Evolutionary conservation across 2,888 invertebrate species (phyloP).

Genomic region (Dryobotodes eremita): DNA sequence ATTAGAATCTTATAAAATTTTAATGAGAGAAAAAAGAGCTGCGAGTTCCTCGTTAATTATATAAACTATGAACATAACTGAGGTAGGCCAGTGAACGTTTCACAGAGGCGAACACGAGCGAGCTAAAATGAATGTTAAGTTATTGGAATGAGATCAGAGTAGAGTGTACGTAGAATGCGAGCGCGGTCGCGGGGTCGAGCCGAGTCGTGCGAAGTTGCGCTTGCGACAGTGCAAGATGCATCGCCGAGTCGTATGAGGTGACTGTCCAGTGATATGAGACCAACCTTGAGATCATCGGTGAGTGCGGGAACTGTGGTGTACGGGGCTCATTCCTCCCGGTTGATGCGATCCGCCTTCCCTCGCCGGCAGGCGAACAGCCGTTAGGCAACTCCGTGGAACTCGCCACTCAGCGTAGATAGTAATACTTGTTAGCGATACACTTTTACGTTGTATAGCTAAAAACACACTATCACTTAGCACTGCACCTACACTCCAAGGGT

Average conservation of each 20-base stretch:
- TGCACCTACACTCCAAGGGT: conserved; percentile 85
- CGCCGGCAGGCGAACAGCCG: conserved; percentile 89
- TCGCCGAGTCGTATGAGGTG: conserved; percentile 44
- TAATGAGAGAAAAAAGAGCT: conserved; percentile 54
- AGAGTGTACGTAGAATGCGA: conserved; percentile 81
- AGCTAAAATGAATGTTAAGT: conserved; percentile 70
- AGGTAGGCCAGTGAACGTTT: conserved; percentile 74
- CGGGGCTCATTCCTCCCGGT: conserved; percentile 91
- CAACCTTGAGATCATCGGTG: conserved; percentile 91
- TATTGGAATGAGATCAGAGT: conserved; percentile 84
- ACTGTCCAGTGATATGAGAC: conserved; percentile 73
- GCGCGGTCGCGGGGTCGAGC: conserved; percentile 81
- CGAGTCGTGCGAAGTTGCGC: conserved; percentile 81
- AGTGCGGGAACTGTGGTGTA: conserved; percentile 87
- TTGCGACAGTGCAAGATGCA: conserved; percentile 79
- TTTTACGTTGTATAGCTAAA: conserved; percentile 87
- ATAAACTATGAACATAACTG: conserved; percentile 64
- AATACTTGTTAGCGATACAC: conserved; percentile 89
- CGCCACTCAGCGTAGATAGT: conserved; percentile 83
- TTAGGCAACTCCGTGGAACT: conserved; percentile 85
- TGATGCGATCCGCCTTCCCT: conserved; percentile 87
- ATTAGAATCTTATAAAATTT: conserved; percentile 62
- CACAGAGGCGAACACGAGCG: conserved; percentile 56
- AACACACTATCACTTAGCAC: conserved; percentile 90
- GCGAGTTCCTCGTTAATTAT: conserved; percentile 57